These are phyloP conservation scores for Drosophila macrothrix DNA, from an alignment of 2,888 invertebrate genomes.

Conservation along the genomic window DNA sequence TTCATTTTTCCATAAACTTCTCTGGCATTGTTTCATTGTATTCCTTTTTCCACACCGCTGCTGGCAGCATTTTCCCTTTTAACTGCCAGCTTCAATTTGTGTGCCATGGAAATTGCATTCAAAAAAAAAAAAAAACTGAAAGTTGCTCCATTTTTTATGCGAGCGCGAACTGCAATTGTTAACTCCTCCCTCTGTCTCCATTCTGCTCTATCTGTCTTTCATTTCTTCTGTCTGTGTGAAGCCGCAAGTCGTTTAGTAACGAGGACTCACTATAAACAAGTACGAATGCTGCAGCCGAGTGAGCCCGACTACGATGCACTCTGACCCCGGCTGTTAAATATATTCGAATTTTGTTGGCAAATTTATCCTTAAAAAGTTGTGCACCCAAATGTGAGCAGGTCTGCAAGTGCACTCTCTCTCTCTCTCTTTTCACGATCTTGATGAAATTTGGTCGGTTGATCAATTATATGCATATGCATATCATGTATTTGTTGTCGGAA, in stretches of 20 bases:
- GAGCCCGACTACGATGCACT: too few relatives aligned
- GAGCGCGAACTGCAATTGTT: neutral
- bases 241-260: neutral
- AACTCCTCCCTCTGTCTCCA: too few relatives aligned
- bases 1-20: neutral
- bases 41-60: constrained; percentile 3
- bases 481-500: too few relatives aligned
- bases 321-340: too few relatives aligned
- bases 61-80: constrained; percentile 30
- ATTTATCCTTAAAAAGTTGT: too few relatives aligned
- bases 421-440: too few relatives aligned
- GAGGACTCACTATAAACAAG: neutral
- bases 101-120: constrained; percentile 1
- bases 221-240: neutral
- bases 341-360: too few relatives aligned
- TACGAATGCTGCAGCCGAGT: neutral
- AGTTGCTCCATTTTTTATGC: neutral
- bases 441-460: too few relatives aligned
- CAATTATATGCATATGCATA: too few relatives aligned
- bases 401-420: too few relatives aligned
- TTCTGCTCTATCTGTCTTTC: neutral
- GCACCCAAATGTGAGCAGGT: too few relatives aligned
- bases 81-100: neutral
- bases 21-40: constrained; percentile 10
- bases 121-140: neutral